These are phyloP conservation scores for Psettodes erumei DNA, from an alignment of 2,113 vertebrate species.

Conservation along the genomic window DNA sequence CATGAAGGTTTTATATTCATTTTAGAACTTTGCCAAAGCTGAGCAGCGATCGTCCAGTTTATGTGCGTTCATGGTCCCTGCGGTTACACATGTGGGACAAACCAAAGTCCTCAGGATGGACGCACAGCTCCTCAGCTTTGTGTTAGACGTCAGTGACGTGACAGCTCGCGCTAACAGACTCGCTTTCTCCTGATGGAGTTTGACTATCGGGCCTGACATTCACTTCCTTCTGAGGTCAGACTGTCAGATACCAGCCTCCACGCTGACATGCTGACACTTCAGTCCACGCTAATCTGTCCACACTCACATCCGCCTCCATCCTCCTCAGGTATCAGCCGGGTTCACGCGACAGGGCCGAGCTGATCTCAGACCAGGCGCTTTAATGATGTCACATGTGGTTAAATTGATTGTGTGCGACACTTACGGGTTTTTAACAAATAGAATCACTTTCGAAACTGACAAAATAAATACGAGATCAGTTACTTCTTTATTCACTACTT, in stretches of 20 bases:
- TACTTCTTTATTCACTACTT: too few species aligned
- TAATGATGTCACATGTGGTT: neutral
- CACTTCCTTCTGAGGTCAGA: constrained; percentile 10
- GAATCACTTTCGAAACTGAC: neutral
- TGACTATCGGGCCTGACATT: neutral
- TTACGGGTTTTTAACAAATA: too few species aligned
- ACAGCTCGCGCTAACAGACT: too few species aligned
- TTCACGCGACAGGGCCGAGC: neutral
- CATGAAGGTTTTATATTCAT: too few species aligned
- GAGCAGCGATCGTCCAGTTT: too few species aligned
- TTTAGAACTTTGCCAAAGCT: too few species aligned
- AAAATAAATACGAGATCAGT: neutral
- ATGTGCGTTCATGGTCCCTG: too few species aligned
- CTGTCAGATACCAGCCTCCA: constrained; percentile 7
- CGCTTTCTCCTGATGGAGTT: neutral
- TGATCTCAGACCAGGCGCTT: neutral
- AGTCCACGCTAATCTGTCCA: neutral
- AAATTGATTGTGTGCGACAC: too few species aligned
- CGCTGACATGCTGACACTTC: neutral
- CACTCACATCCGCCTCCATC: neutral
- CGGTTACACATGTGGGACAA: too few species aligned
- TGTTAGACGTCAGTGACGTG: neutral
- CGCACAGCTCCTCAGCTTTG: neutral
- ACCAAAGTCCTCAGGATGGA: too few species aligned
- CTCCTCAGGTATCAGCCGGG: constrained; percentile 22